phyloP scores from a whole-genome alignment of 1,140 invertebrate species.

The Hypothenemus hampei region DNA sequence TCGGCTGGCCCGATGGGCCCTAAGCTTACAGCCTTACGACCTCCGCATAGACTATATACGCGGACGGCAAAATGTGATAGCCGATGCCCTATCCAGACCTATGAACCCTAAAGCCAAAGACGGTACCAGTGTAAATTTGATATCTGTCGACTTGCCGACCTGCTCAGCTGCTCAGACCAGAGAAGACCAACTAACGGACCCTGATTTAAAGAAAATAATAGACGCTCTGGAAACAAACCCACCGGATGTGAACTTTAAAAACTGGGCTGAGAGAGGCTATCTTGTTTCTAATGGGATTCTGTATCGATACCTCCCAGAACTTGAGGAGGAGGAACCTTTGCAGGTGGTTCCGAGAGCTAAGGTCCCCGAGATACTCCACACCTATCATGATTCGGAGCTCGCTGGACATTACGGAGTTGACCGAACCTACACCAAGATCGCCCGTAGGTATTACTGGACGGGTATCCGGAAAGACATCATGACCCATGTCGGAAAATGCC shows the following conservation, averaged over 20 bases:
- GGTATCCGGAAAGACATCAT: neutral
- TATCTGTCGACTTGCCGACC: too few relatives aligned
- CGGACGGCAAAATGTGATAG: too few relatives aligned
- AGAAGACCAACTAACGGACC: conserved; percentile 19
- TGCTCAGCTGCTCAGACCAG: neutral
- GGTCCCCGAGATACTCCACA: conserved; percentile 11
- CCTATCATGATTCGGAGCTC: conserved; percentile 30
- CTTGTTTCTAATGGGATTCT: conserved; percentile 34
- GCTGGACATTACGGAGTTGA: conserved; percentile 34
- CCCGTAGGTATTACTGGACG: conserved; percentile 4
- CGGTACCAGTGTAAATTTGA: too few relatives aligned
- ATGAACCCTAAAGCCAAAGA: too few relatives aligned
- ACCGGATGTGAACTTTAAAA: neutral
- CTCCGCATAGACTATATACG: too few relatives aligned
- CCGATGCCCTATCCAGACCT: too few relatives aligned
- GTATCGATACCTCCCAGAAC: conserved; percentile 29
- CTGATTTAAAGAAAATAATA: conserved; percentile 8
- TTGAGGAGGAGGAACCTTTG: conserved; percentile 35
- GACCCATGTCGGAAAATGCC: conserved; percentile 2
- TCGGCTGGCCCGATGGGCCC: too few relatives aligned
- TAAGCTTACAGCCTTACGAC: too few relatives aligned
- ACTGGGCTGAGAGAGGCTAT: conserved; percentile 27
- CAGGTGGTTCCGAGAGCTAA: conserved; percentile 32
- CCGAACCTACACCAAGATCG: conserved; percentile 16
- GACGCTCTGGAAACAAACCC: conserved; percentile 1